These are phyloP conservation scores for Mellivora capensis DNA, from an alignment of 2,113 vertebrate genomes.

Conservation along the genomic window DNA sequence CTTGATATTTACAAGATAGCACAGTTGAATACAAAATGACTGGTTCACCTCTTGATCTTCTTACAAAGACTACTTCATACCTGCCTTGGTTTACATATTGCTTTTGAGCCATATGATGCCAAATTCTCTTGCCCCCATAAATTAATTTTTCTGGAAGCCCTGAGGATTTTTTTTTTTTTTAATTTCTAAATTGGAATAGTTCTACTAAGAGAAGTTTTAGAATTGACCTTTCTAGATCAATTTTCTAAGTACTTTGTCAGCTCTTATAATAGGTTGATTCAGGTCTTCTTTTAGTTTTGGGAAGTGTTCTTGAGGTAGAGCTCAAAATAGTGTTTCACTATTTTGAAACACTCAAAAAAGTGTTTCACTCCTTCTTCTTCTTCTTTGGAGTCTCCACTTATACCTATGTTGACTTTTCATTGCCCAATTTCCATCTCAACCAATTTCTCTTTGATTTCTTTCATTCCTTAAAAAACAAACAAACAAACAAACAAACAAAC, in stretches of 20 bases:
- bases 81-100: neutral
- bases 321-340: neutral
- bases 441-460: neutral
- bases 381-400: neutral
- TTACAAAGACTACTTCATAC: neutral
- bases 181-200: neutral
- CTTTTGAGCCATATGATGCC: neutral
- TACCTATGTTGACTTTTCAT: conserved; percentile 22
- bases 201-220: neutral
- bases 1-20: neutral
- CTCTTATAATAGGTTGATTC: neutral
- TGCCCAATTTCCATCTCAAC: neutral
- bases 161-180: neutral
- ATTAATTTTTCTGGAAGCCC: neutral
- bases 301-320: neutral
- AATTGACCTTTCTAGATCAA: neutral
- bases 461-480: neutral
- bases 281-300: neutral
- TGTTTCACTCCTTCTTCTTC: neutral
- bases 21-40: neutral
- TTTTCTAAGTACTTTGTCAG: neutral
- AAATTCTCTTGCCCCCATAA: neutral
- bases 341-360: no score
- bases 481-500: no score
- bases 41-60: neutral